These are phyloP conservation scores for Leptogaster cylindrica DNA, from an alignment of 2,888 invertebrate genomes.

Conservation along the genomic window DNA sequence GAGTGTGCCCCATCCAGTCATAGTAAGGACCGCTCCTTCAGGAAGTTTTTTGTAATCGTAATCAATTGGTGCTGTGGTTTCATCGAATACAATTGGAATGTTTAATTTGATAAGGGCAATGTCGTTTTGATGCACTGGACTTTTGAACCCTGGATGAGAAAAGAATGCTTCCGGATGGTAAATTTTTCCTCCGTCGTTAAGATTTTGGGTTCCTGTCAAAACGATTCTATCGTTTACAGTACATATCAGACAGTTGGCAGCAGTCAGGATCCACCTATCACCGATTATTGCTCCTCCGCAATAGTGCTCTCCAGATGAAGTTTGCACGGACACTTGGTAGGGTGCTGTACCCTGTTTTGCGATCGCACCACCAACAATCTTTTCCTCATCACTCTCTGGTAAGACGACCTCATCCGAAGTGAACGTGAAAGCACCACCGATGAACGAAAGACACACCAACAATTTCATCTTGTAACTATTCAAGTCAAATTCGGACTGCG, in stretches of 20 bases:
- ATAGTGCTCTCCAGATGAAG: conserved; percentile 54
- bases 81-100: conserved; percentile 64
- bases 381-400: conserved; percentile 20
- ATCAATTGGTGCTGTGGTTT: conserved; percentile 65
- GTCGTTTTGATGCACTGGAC: conserved; percentile 65
- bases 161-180: conserved; percentile 53
- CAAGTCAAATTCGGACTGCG: background rate
- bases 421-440: conserved; percentile 20
- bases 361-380: conserved; percentile 44
- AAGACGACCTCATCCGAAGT: conserved; percentile 21
- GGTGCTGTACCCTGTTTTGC: conserved; percentile 49
- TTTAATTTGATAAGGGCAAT: conserved; percentile 71
- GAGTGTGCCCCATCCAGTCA: conserved; percentile 70
- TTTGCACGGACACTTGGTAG: conserved; percentile 58
- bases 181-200: conserved; percentile 51
- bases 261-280: conserved; percentile 55
- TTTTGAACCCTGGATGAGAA: conserved; percentile 54
- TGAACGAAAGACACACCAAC: background rate
- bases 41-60: conserved; percentile 66
- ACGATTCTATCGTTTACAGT: conserved; percentile 52
- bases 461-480: conserved; percentile 4
- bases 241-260: conserved; percentile 58
- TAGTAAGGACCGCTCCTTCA: conserved; percentile 63
- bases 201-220: conserved; percentile 56
- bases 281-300: conserved; percentile 57